Evolutionary conservation across 2,888 invertebrate genomes (phyloP), one percentile per base, ranked within the genome.

Genomic region (Drosophila kokeensis): DNA sequence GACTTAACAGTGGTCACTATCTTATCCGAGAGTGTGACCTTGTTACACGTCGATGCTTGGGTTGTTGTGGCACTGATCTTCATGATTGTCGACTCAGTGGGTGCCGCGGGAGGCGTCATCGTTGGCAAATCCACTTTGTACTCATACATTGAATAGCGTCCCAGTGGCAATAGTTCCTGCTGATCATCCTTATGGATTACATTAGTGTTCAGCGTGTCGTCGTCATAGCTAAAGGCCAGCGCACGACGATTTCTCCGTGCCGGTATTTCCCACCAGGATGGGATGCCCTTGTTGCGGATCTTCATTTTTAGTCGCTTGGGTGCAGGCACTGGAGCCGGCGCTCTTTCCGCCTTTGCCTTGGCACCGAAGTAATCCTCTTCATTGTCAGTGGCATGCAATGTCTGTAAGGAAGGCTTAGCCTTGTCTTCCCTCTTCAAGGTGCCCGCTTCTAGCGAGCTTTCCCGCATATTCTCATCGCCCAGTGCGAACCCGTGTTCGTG

Each of bases 191-290:
- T 90, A 42, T 81, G 81, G 5, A 92, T 91, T 24, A 88, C 55
- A 74, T 92, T 92, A 18, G 79, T 79, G 4, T 59, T 79, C 40
- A 86, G 72, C 2, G 73, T 54, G 1, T 82, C 76, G 2, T 80
- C 69, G 0, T 76, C 61, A 38, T 70, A 68, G 40, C 52, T 58
- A 2, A 67, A 38, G 1, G 73, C 42, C 45, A 85, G 38, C 0
- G 84, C 79, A 30, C 85, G 84, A 6, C 82, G 84, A 8, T 30
- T 72, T 21, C 85, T 59, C 30, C 81, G 50, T 0, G 80, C 13
- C 0, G 89, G 81, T 55, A 90, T 53, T 54, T 92, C 86, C 92
- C 92, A 92, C 91, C 92, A 92, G 18, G 91, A 81, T 0, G 72
- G 73, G 30, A 81, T 70, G 3, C 48, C 34, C 54, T 90, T 79